Conservation (phyloP, 2,113 vertebrate genomes). For the Nothobranchius furzeri region DNA sequence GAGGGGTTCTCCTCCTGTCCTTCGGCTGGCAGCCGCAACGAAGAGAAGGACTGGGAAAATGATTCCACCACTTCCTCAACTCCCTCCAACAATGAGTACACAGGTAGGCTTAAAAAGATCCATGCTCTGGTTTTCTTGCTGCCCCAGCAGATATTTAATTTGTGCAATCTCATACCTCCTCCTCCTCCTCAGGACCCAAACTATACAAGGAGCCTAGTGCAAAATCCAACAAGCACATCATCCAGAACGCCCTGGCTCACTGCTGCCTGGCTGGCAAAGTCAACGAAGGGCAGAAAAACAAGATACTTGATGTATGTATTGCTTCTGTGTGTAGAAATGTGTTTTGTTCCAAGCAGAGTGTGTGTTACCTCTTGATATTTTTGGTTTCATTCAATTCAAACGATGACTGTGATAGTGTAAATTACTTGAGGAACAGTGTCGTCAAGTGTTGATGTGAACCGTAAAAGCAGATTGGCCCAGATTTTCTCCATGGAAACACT, state of each 20-base stretch:
- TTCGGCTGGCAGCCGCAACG: constrained; percentile 88
- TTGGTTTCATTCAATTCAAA: too few relatives aligned
- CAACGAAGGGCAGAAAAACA: constrained; percentile 98
- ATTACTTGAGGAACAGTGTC: too few relatives aligned
- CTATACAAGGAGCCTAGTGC: constrained; percentile 98
- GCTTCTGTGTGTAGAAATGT: background rate
- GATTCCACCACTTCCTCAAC: constrained; percentile 95
- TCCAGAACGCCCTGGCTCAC: constrained; percentile 95
- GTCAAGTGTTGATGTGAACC: too few relatives aligned
- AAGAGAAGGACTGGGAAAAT: constrained; percentile 97
- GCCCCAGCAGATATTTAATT: background rate
- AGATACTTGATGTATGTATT: constrained; percentile 92
- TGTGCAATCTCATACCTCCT: constrained; percentile 24
- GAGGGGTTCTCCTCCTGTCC: constrained; percentile 92
- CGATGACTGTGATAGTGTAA: too few relatives aligned
- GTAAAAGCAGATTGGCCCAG: too few relatives aligned
- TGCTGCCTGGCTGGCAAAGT: constrained; percentile 98
- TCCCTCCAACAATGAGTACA: constrained; percentile 95
- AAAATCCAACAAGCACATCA: constrained; percentile 98
- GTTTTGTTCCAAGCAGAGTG: too few relatives aligned
- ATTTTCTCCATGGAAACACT: too few relatives aligned
- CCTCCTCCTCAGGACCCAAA: constrained; percentile 86
- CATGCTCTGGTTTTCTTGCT: background rate
- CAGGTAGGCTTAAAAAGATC: constrained; percentile 76
- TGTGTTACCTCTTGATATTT: too few relatives aligned